A percentile compares a stretch with the other conserved stretches of the same genome.
Conservation (phyloP, 1,140 invertebrate genomes). For the Carposina sasakii region DNA sequence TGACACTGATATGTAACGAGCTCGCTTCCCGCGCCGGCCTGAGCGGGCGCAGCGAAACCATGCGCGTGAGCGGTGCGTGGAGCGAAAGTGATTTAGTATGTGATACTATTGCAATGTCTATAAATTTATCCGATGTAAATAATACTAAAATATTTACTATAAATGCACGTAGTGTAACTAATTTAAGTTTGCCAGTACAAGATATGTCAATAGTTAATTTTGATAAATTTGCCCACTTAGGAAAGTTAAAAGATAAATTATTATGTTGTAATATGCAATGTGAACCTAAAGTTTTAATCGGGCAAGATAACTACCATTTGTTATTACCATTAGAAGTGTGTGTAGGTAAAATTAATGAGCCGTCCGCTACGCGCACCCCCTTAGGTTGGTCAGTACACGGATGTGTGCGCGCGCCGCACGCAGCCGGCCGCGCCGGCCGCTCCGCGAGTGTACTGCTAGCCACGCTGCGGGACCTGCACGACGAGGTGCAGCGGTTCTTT, state of each 20-base stretch:
- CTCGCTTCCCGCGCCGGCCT: not conserved
- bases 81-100: conserved; percentile 7
- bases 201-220: conserved; percentile 2
- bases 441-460: conserved; percentile 14
- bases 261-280: conserved; percentile 5
- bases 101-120: not conserved
- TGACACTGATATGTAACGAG: not conserved
- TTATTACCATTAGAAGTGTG: conserved; percentile 13
- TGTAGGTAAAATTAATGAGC: conserved; percentile 13
- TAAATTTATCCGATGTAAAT: not conserved
- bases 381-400: conserved; percentile 21
- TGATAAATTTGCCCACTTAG: conserved; percentile 10
- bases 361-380: conserved; percentile 16
- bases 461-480: conserved; percentile 13
- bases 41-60: conserved; percentile 1
- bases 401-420: not conserved
- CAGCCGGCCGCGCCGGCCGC: not conserved
- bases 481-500: not conserved
- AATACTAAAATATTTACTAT: conserved; percentile 11
- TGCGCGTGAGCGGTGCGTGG: conserved; percentile 8
- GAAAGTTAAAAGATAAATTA: conserved; percentile 11
- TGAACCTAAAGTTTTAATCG: conserved; percentile 18
- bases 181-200: conserved; percentile 20
- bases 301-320: conserved; percentile 23
- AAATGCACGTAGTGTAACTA: conserved; percentile 14